Evolutionary conservation across 1,140 invertebrate genomes (phyloP), one percentile per base, ranked within the genome.

Genomic region (Bombus confusus): DNA sequence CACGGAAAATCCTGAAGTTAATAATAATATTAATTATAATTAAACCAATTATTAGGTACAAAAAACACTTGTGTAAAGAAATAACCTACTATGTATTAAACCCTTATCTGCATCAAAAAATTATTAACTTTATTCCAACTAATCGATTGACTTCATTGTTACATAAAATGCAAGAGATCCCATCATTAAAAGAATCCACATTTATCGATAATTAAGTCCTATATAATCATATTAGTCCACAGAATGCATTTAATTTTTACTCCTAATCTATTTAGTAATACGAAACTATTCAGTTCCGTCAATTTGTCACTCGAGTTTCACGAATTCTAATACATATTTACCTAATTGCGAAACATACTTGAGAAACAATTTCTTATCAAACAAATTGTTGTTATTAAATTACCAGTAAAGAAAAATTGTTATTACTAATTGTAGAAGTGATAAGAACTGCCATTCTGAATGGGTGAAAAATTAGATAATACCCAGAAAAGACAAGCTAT

Each of bases 1-100:
- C 73, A 98, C 92, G 93, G 97, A 97, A 93, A 98, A 97, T 89
- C 97, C 97, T 98, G 94, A 47, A 96, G 95, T 52, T 87, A 88
- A 34, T 62, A 34, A 28, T 34, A 9, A 59, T 37, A 62, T 18
- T 31, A 62, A 31, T 72, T 25, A 9, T 18, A 18, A 31, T 66
- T 34, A 4, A 28, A n/a, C 0, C 59, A n/a, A 52, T 52, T 52
- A 52, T 52, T 52, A 22, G 18, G 6, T 52, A 52, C 6, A 52
- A 52, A 52, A 52, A 52, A 22, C 18, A 52, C 47, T 52, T 52
- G 18, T 52, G 6, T 52, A 52, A 52, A 52, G 18, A 52, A 52
- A 52, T 22, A 52, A 52, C 2, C 37, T 37, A 37, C 37, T 37
- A 52, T 39, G 3, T 4, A 39, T 4, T 39, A 39, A 39, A 4